A percentile compares a stretch with the other conserved stretches of the same genome.
Evolutionary conservation across 2,113 vertebrate species (phyloP).

Genomic region (Pseudonaja textilis): DNA sequence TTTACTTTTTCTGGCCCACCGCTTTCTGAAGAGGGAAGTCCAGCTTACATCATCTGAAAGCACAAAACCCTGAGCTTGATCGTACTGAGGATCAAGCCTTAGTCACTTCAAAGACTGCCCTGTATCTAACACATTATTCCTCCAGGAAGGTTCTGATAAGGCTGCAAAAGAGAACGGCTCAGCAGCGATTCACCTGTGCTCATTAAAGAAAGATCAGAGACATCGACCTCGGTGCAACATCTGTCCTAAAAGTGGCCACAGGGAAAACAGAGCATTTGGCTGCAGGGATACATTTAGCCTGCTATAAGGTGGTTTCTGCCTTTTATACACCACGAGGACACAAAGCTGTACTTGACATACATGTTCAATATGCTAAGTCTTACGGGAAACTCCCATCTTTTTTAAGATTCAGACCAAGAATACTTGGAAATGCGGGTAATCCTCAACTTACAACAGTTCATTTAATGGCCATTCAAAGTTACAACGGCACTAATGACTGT

Average conservation of each 20-base stretch:
- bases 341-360: neutral
- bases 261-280: neutral
- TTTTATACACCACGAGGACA: neutral
- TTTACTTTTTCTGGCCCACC: neutral
- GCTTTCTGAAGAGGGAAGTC: neutral
- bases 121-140: neutral
- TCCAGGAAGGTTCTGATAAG: neutral
- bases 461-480: too few species aligned
- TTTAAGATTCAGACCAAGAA: neutral
- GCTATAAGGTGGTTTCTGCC: neutral
- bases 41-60: neutral
- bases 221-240: neutral
- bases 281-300: neutral
- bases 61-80: neutral
- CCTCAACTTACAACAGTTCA: too few species aligned
- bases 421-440: neutral
- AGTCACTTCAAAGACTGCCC: neutral
- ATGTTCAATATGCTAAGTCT: neutral
- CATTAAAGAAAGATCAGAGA: neutral
- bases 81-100: neutral
- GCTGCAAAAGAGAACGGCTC: neutral
- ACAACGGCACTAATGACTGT: too few species aligned
- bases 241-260: neutral
- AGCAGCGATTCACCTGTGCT: too few species aligned
- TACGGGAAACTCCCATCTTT: neutral